Base-by-base conservation (phyloP, 92 coral and sea anemone species). In the Scolanthus callimorphus region DNA sequence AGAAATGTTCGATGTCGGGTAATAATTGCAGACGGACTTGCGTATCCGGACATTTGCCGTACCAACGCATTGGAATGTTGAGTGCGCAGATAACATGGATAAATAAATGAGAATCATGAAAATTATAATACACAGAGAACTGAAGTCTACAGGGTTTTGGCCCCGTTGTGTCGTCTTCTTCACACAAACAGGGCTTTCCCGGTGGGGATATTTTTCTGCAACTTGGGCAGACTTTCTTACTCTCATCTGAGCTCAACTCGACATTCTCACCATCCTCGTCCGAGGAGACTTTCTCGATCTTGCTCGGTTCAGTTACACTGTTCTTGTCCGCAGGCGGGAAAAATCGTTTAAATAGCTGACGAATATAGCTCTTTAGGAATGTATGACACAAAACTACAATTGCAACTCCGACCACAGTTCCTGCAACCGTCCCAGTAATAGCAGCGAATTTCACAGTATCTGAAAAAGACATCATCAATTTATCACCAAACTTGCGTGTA, bases 81-180 rank as follows among this genome's bases (percentile, higher is more conserved):
- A 88, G 55, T 2, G 92, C 97, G 43, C 97, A 88, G 38, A 91
- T 85, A 6, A 91, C 69, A 15, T 91, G 77, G 25, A 91, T 64
- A 17, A 64, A 76, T 44, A 91, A 62, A 23, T 51, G 90, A 23
- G 83, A 67, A 11, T 80, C 69, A 53, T 91, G 88, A 39, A 69
- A 84, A 39, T 91, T 80, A 31, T 88, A 91, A 29, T 67, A 73
- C 44, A 88, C 39, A 4, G 85, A 67, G 41, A 91, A 82, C 63
- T 91, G 97, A 41, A 91, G 49, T 57, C 74, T 86, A 34, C 91
- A 88, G 1, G 95, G 95, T 29, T 62, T 58, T 12, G 50, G 59
- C 0, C 20, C 12, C 0, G 15, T 43, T 30, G 52, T 37, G 8
- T 63, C 29, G 4, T 57, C 58, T 25, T 44, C 31, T 3, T 76